These are phyloP conservation scores for Anneissia japonica DNA, from an alignment of 35 echinoderm and acorn worm genomes.

Conservation along the genomic window DNA sequence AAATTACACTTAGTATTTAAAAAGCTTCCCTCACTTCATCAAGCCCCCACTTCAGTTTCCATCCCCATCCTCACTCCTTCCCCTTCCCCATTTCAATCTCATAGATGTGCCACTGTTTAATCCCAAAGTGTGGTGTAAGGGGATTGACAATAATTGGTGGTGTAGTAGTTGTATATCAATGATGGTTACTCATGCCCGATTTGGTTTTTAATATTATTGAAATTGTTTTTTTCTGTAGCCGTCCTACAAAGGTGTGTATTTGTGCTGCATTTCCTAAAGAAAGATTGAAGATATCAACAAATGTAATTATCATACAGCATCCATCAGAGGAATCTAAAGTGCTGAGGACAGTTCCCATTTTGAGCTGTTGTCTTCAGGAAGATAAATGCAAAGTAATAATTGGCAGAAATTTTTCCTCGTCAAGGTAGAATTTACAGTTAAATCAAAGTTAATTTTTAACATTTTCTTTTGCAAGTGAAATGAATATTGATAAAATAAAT, in stretches of 20 bases:
- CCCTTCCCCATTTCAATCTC: too few species aligned
- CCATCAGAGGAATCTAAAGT: constrained; percentile 44
- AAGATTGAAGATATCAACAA: constrained; percentile 12
- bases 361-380: constrained; percentile 28
- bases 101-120: too few species aligned
- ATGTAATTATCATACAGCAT: constrained; percentile 60
- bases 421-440: not conserved
- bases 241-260: constrained; percentile 51
- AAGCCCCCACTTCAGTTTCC: too few species aligned
- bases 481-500: not conserved
- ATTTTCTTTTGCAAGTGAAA: not conserved
- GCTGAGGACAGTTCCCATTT: constrained; percentile 53
- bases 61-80: too few species aligned
- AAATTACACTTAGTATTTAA: too few species aligned
- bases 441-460: not conserved
- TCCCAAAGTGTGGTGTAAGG: too few species aligned
- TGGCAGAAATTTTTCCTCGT: constrained; percentile 37
- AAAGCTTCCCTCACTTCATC: too few species aligned
- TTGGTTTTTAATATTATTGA: too few species aligned
- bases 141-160: too few species aligned
- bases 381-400: constrained; percentile 54
- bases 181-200: too few species aligned
- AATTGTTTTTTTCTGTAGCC: constrained; percentile 10
- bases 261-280: constrained; percentile 42
- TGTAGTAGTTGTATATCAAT: too few species aligned